These are phyloP conservation scores for Mesembrinibis cayennensis DNA, from an alignment of 2,113 vertebrate genomes.

Conservation along the genomic window DNA sequence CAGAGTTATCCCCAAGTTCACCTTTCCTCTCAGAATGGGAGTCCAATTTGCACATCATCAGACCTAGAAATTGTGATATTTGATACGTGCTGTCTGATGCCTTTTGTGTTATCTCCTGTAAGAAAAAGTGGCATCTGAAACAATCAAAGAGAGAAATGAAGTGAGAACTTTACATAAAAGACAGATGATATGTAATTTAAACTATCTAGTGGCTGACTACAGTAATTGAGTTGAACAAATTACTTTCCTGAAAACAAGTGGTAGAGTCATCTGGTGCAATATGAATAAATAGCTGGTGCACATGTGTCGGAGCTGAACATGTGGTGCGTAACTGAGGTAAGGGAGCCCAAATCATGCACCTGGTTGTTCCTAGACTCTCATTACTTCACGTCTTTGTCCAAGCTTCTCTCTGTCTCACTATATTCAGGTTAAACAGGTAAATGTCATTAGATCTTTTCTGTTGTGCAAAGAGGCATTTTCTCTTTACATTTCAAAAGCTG, in stretches of 20 bases:
- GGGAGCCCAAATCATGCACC: not conserved
- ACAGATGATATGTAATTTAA: slow-evolving; percentile 10
- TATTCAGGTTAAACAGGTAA: not conserved
- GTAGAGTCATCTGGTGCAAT: not conserved
- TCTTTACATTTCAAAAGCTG: not conserved
- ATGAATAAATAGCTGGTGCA: not conserved
- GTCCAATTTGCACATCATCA: not conserved
- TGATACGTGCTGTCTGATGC: not conserved
- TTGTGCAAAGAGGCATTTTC: not conserved
- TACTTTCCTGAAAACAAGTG: not conserved
- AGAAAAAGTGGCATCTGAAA: not conserved
- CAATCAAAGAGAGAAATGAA: slow-evolving; percentile 20
- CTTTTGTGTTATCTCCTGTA: not conserved
- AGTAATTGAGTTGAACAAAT: slow-evolving; percentile 21
- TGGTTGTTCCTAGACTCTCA: not conserved
- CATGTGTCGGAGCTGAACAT: not conserved
- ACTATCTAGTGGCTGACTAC: not conserved
- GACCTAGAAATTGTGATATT: not conserved
- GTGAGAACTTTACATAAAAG: not conserved
- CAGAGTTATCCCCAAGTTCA: not conserved
- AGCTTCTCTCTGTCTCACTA: not conserved
- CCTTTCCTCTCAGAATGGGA: not conserved
- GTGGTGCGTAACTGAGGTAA: not conserved
- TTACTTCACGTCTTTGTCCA: not conserved
- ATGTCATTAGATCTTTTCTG: not conserved